Evolutionary conservation across 2,113 vertebrate genomes (phyloP).

Genomic region (Calonectris borealis): DNA sequence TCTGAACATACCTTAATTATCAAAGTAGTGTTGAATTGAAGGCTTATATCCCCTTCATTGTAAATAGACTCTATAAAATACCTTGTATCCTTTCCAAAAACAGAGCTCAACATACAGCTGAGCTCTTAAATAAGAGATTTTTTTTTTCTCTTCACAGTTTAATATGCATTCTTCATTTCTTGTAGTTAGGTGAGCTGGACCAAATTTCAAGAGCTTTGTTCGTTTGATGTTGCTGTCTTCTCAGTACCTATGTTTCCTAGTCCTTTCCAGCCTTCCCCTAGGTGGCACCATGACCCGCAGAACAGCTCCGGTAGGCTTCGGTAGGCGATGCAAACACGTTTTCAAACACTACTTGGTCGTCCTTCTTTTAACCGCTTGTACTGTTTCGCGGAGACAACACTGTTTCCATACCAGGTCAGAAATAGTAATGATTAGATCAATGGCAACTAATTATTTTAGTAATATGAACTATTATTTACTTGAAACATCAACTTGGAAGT

Average conservation of each 20-base stretch:
- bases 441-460: neutral
- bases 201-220: neutral
- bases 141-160: neutral
- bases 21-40: neutral
- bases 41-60: neutral
- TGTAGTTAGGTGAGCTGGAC: neutral
- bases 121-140: neutral
- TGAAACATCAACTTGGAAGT: neutral
- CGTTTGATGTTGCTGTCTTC: neutral
- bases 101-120: neutral
- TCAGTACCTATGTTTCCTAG: neutral
- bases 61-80: neutral
- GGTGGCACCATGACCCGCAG: constrained; percentile 36
- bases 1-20: neutral
- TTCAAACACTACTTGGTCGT: too few relatives aligned
- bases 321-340: neutral
- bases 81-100: neutral
- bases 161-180: neutral
- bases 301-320: neutral
- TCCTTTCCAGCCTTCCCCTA: constrained; percentile 25
- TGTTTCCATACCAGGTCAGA: neutral
- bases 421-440: neutral
- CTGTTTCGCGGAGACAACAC: neutral
- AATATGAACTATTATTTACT: neutral
- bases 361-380: neutral